Base-by-base conservation (phyloP, 2,888 invertebrate species). In the Aphidius colemani region DNA sequence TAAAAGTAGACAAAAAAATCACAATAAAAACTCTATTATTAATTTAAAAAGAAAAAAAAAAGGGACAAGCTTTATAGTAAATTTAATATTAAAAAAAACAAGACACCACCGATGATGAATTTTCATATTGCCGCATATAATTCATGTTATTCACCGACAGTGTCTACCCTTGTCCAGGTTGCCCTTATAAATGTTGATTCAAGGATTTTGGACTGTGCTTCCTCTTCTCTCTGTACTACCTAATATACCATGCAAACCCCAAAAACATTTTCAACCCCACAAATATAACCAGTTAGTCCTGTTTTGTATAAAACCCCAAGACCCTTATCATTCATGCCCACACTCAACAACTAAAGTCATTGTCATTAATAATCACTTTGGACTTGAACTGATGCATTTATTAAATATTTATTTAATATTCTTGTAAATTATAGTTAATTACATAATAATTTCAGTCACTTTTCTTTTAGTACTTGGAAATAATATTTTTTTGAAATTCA, bases 261-360 rank as follows among this genome's bases (percentile, higher is more conserved):
- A 50, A 60, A 13, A 60, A 60, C 60, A 44, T 45, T 45, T 45
- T 40, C 40, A 9, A 7, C 59, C 55, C 40, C 53, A 41, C 39
- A 43, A 57, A 50, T 53, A 53, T 48, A 53, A 53, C 59, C 59
- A 56, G 49, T 45, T 58, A 65, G 60, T 58, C 63, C 57, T 56
- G 48, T 57, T 66, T 30, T 63, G 49, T 55, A 63, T 51, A 49
- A 30, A 18, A 7, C 58, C 53, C 59, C 53, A 76, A 78, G 73
- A 78, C 76, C 74, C 75, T 78, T 78, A 78, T 78, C 78, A 74
- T 69, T 64, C 67, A 53, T 68, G 72, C 59, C 75, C 78, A 78
- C 69, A 69, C 75, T 70, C 64, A 63, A 65, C 63, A 50, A 43
- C 50, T 59, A 53, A 30, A 30, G 30, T 30, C 30, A 30, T 30